Evolutionary conservation across 2,888 invertebrate species (phyloP), one percentile per base, ranked within the genome.

Genomic region (Parnassius apollo): DNA sequence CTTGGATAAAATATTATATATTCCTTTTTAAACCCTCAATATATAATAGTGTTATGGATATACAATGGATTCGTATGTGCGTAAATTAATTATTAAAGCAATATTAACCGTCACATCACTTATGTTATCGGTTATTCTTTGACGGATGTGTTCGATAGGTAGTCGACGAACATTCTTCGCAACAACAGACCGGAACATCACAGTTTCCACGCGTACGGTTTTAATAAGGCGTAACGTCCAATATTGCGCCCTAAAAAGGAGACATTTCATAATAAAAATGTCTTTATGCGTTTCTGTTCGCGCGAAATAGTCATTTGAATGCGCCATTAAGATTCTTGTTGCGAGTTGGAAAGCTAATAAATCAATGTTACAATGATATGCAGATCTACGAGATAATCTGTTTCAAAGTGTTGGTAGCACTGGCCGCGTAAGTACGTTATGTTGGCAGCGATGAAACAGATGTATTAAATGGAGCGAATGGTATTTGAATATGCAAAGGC

Each of bases 301-400:
- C 51, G 58, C 49, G 46, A 12, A 45, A 25, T 55, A 44, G 54
- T 66, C 63, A 62, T 50, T 62, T 70, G 66, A 67, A 70, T 72
- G 73, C 70, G 66, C 74, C 74, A 77, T 81, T 80, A 77, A 77
- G 71, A 77, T 77, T 71, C 71, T 69, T 69, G 65, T 66, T 62
- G 65, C 71, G 68, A 68, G 69, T 66, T 69, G 65, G 71, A 69
- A 67, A 71, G 69, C 64, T 59, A 60, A 74, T 76, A 72, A 76
- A 78, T 78, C 75, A 74, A 71, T 62, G 60, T 64, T 55, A 59
- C 51, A 42, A 35, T 35, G 2, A 10, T 53, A 60, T 60, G 59
- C 42, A 49, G 54, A 62, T 57, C 22, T 51, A 13, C 10, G 44
- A 22, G 44, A 49, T 54, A 10, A 22, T 25, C 10, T 25, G 44